Percentiles rank a stretch among this genome's conserved stretches.
Conservation (phyloP, 2,113 vertebrate genomes). For the Anhinga anhinga region DNA sequence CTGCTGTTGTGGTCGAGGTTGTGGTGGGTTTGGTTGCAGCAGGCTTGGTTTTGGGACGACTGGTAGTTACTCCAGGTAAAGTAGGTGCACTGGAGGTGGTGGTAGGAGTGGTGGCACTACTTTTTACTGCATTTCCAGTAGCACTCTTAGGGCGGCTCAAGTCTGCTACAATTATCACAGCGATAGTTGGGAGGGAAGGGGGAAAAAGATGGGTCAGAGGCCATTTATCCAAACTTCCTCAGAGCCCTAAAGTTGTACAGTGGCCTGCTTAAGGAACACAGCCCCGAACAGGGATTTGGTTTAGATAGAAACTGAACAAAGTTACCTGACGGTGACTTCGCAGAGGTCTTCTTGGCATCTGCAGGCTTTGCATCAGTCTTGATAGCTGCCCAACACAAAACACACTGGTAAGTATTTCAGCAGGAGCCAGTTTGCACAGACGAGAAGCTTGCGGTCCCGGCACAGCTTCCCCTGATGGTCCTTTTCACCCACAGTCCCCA, state of each 20-base stretch:
- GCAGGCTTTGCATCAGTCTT: conserved; percentile 83
- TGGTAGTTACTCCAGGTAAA: not conserved
- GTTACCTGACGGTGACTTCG: conserved; percentile 85
- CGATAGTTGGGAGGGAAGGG: not conserved
- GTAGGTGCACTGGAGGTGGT: conserved; percentile 53
- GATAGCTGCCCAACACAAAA: conserved; percentile 69
- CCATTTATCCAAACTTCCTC: accelerated
- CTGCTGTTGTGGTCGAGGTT: conserved; percentile 9
- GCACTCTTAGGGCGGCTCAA: conserved; percentile 76
- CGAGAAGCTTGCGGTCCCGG: not conserved
- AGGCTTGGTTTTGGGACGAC: conserved; percentile 70
- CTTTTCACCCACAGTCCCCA: not conserved
- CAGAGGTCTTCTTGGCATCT: conserved; percentile 81
- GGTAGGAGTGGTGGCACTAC: conserved; percentile 33
- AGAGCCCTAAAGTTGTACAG: accelerated
- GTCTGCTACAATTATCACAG: conserved; percentile 17
- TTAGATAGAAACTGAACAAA: accelerated
- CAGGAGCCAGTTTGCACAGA: not conserved
- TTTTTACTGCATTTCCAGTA: conserved; percentile 51
- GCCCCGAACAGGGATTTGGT: accelerated
- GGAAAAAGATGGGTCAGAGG: not conserved
- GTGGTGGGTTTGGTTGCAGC: conserved; percentile 54
- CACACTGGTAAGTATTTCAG: accelerated
- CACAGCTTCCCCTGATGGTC: not conserved
- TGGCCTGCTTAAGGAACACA: accelerated